Base-by-base conservation (phyloP, 1,140 invertebrate species). In the Bombus superbus region DNA sequence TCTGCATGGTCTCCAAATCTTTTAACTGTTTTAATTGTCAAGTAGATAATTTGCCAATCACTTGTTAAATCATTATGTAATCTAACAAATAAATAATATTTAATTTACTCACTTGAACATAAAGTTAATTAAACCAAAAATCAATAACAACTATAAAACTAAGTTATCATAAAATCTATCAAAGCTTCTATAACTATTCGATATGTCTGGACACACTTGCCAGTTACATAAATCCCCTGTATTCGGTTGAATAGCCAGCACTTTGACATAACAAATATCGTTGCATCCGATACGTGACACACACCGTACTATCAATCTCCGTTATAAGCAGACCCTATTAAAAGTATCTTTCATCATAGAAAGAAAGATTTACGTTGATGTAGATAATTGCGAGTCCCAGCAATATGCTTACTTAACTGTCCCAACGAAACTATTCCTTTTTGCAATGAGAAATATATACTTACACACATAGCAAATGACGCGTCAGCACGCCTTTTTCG, bases 281-380 rank as follows among this genome's bases (percentile, higher is more conserved):
- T 25, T 18, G 28, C 40, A 78, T 78, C 59, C 76, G 13, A 71
- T 40, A 18, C 35, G 62, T 57, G 76, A 66, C 38, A 44, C 42
- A 78, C 40, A n/a, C n/a, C 32, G 32, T 32, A 32, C 32, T 32
- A 57, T 81, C 32, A 66, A 71, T 71, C 78, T 44, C 9, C 13
- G 35, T 71, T 71, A 15, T 57, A 40, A 32, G 35, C 25, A 18
- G 40, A n/a, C 47, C 10, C 35, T 1, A 35, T n/a, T 53, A 3
- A 3, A 42, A 69, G 22, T 32, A 53, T 76, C 75, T 78, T 40
- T 88, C 76, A 69, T 40, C 59, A 62, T 57, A 42, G 73, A 88
- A 88, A 68, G 32, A 35, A 59, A 88, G 81, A 87, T 87, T 80
- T 88, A 87, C 76, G 76, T 76, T 42, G 72, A 69, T 57, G 62